Evolutionary conservation across 2,888 invertebrate species (phyloP).

Genomic region (Bruchidius siliquastri): DNA sequence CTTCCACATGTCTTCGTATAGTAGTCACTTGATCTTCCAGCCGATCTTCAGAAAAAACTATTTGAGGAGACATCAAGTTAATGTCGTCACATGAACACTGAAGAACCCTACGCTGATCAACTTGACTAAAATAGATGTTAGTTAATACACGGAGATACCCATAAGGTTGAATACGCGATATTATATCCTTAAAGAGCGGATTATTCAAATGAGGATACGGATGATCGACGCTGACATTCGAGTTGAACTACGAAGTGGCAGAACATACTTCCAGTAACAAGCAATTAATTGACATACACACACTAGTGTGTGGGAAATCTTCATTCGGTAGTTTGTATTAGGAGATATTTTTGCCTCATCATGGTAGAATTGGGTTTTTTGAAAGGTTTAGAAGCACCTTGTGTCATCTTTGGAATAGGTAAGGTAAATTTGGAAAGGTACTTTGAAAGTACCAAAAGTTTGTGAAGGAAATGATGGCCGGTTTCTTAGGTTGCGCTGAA

Average conservation of each 20-base stretch:
- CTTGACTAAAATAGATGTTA: slow-evolving; percentile 37
- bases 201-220: slow-evolving; percentile 24
- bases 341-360: slow-evolving; percentile 31
- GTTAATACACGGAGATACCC: background rate
- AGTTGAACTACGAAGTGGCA: slow-evolving; percentile 25
- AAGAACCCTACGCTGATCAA: slow-evolving; percentile 37
- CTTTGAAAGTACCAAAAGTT: too few species aligned
- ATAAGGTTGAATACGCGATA: slow-evolving; percentile 27
- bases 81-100: slow-evolving; percentile 44
- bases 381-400: slow-evolving; percentile 34
- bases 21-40: slow-evolving; percentile 50
- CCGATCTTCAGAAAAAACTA: slow-evolving; percentile 47
- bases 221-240: slow-evolving; percentile 26
- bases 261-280: slow-evolving; percentile 24
- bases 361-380: slow-evolving; percentile 42
- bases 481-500: too few species aligned
- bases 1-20: slow-evolving; percentile 46
- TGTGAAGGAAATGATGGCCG: too few species aligned
- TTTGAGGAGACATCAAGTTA: slow-evolving; percentile 49
- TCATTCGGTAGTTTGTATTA: slow-evolving; percentile 30
- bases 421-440: background rate
- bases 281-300: slow-evolving; percentile 28
- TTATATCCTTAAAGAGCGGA: slow-evolving; percentile 29
- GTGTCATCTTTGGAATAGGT: slow-evolving; percentile 28
- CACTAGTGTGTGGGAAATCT: slow-evolving; percentile 29